Evolutionary conservation across 1,140 invertebrate genomes (phyloP).

Genomic region (Drosophila baimaii): DNA sequence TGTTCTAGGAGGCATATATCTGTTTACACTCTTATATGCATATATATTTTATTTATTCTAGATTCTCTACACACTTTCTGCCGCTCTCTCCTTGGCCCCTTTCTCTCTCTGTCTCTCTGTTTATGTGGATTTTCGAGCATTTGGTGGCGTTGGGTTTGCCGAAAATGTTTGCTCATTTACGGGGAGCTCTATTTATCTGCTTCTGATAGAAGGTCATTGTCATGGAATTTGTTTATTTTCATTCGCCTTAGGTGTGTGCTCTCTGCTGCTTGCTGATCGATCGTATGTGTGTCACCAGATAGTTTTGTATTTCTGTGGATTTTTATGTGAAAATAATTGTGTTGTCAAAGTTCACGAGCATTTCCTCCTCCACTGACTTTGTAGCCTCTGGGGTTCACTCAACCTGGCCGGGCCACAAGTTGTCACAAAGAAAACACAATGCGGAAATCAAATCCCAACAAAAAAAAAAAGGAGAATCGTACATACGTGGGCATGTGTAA

Average conservation of each 20-base stretch:
- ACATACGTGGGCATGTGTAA: conserved; percentile 11
- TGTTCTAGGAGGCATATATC: conserved; percentile 48
- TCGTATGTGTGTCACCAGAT: conserved; percentile 25
- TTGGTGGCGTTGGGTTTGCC: conserved; percentile 32
- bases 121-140: conserved; percentile 37
- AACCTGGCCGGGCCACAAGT: conserved; percentile 32
- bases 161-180: conserved; percentile 70
- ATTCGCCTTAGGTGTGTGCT: background rate
- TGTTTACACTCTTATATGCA: conserved; percentile 39
- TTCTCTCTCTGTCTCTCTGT: conserved; percentile 7
- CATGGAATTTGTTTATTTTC: conserved; percentile 61
- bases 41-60: conserved; percentile 51
- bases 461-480: conserved; percentile 13
- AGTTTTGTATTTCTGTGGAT: conserved; percentile 7
- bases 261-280: conserved; percentile 5
- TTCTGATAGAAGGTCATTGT: conserved; percentile 74
- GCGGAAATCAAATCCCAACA: conserved; percentile 67
- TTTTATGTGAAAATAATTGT: background rate
- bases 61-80: conserved; percentile 19
- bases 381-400: conserved; percentile 56
- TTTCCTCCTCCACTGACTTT: conserved; percentile 10
- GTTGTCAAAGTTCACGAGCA: conserved; percentile 12
- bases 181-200: conserved; percentile 67
- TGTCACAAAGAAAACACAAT: conserved; percentile 60
- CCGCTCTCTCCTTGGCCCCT: conserved; percentile 8